Base-by-base conservation (phyloP, 2,113 vertebrate species). In the Xiphorhynchus elegans region DNA sequence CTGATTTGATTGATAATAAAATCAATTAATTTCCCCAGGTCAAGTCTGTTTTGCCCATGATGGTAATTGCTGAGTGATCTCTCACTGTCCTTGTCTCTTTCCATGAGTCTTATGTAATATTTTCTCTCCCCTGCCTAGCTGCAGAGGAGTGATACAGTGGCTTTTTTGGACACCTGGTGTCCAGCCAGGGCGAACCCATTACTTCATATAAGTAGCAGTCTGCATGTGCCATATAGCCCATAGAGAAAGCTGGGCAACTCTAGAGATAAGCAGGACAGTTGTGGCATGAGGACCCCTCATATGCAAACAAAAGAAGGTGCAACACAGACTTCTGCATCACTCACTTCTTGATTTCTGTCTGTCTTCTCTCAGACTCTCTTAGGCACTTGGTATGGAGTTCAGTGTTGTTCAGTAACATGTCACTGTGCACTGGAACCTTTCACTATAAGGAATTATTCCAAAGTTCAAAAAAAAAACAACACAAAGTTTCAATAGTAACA, bases 51-150 rank as follows among this genome's bases (percentile, higher is more conserved):
- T 55, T 21, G 2, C 14, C 62, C 31, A 12, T 42, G 40, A 5
- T 55, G 40, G 14, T 23, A 31, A 55, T 26, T 31, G n/a, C 63
- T 49, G 40, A 31, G 25, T 49, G 46, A 68, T 42, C 60, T 20
- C 47, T 17, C 53, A 21, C 26, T 11, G 24, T 60, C 60, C 53
- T 55, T 62, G 37, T 55, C 82, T 86, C 0, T 0, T 17, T 10
- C 17, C 31, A 55, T 0, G 0, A 74, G 29, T 5, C 11, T 23
- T 10, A 4, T 2, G 3, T 25, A 37, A 17, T 6, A 17, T 37
- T 42, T 42, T 63, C 7, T 68, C 15, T 63, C 25, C 33, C 20
- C 20, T 73, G 59, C 17, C 25, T 46, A 59, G n/a, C 46, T 31
- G n/a, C 44, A n/a, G 12, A 39, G 47, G 24, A 53, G 17, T 14